Evolutionary conservation across 92 coral and sea anemone genomes (phyloP), one percentile per base, ranked within the genome.

Genomic region (Bergia puertoricense): DNA sequence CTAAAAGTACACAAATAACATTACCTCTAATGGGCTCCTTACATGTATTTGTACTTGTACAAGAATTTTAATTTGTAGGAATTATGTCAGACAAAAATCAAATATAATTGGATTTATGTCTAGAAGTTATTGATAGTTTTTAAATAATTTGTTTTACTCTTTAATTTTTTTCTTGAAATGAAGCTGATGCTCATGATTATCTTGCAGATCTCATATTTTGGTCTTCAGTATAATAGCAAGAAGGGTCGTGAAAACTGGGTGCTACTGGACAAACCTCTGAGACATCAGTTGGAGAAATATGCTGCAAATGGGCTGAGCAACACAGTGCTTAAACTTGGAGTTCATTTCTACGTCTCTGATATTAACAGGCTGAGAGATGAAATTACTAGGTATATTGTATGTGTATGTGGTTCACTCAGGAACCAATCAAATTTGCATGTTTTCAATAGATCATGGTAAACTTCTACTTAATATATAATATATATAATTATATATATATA

Each of bases 191-290:
- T 16, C 13, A 1, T 57, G 69, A 57, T 54, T 43, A 67, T 78
- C 84, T 75, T 74, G 75, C 93, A 97, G 99, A 88, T 85, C 80
- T 90, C 92, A 13, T 93, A 89, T 91, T 97, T 94, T 93, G 99
- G 99, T 56, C 96, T 97, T 82, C 92, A 92, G 89, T 97, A 92
- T 92, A 45, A 86, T 76, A 93, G 82, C 45, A 93, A 94, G 86
- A 92, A 81, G 59, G 95, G 96, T 0, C 82, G 84, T 76, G 98
- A 94, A 51, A 93, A 92, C 92, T 97, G 99, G 99, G 56, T 95
- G 38, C 87, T 91, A 41, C 89, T 94, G 56, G 93, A 92, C 74
- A 95, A 95, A 86, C 92, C 98, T 59, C 91, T 97, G 16, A 86
- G 86, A 75, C 96, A 97, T 81, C 98, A 97, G 86, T 88, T 97